Percentiles rank a stretch among this genome's conserved stretches.
phyloP scores from a whole-genome alignment of 2,888 invertebrate genomes.

The Patella depressa region DNA sequence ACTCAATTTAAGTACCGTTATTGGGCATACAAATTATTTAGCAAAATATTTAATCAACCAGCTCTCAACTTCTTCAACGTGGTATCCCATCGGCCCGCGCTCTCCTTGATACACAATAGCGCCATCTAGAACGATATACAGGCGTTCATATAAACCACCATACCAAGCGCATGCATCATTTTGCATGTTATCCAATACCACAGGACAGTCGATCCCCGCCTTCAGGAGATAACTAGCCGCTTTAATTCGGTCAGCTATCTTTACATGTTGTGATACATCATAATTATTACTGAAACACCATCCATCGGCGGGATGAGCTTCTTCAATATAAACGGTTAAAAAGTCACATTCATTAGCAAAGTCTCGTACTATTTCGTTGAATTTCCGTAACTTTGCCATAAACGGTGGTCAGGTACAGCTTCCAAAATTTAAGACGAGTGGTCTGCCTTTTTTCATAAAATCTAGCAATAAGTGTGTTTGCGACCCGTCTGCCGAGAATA shows the following conservation, averaged over 20 bases:
- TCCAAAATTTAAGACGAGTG: conserved; percentile 63
- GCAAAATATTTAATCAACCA: conserved; percentile 41
- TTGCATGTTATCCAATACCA: conserved; percentile 56
- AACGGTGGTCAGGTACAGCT: conserved; percentile 67
- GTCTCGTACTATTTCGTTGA: conserved; percentile 50
- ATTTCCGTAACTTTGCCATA: conserved; percentile 55
- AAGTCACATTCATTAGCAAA: conserved; percentile 56
- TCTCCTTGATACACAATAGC: conserved; percentile 53
- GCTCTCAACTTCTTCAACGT: conserved; percentile 47
- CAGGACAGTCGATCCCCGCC: conserved; percentile 31
- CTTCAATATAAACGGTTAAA: conserved; percentile 62
- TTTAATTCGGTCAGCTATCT: conserved; percentile 43
- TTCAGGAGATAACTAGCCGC: conserved; percentile 47
- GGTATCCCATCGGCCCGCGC: conserved; percentile 53
- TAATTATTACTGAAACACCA: conserved; percentile 57
- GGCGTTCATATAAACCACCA: conserved; percentile 57
- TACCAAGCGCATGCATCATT: conserved; percentile 53
- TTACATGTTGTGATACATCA: conserved; percentile 45
- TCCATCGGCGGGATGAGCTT: conserved; percentile 62
- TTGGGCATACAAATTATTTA: no score
- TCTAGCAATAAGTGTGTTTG: conserved; percentile 31
- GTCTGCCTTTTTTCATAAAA: conserved; percentile 46
- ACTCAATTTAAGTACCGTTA: no score
- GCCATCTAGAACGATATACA: conserved; percentile 54
- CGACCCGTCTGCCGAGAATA: conserved; percentile 29